Conservation (phyloP, 2,113 vertebrate species). For the Tragelaphus strepsiceros region DNA sequence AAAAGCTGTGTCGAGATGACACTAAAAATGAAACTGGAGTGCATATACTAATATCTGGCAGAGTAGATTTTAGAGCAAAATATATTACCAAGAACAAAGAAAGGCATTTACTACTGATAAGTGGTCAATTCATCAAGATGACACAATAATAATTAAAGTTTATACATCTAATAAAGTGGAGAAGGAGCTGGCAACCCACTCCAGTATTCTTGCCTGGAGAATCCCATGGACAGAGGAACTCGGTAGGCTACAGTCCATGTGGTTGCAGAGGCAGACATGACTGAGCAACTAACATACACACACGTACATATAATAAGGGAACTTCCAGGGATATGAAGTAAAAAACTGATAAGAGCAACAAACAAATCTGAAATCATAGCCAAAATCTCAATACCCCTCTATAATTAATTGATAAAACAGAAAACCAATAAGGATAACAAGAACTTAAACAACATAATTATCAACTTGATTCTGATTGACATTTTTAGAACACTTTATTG, state of each 20-base stretch:
- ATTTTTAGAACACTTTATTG: neutral
- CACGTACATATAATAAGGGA: neutral
- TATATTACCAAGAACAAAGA: neutral
- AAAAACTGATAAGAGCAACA: neutral
- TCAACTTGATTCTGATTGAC: neutral
- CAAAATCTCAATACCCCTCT: neutral
- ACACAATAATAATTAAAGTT: neutral
- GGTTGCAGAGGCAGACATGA: neutral
- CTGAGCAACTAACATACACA: neutral
- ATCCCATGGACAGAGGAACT: neutral
- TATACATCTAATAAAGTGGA: neutral
- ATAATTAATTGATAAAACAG: neutral
- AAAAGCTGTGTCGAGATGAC: neutral
- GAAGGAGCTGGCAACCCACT: neutral
- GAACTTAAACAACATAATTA: neutral
- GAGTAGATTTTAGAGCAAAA: neutral
- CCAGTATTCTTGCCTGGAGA: neutral
- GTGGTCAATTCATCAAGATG: neutral
- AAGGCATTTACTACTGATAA: neutral
- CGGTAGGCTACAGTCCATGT: neutral
- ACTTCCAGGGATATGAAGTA: neutral
- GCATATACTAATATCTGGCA: neutral
- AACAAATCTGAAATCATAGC: neutral
- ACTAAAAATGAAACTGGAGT: neutral
- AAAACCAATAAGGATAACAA: neutral